Conservation (phyloP, 2,797 vertebrate genomes). For the Eleutherodactylus coqui region DNA sequence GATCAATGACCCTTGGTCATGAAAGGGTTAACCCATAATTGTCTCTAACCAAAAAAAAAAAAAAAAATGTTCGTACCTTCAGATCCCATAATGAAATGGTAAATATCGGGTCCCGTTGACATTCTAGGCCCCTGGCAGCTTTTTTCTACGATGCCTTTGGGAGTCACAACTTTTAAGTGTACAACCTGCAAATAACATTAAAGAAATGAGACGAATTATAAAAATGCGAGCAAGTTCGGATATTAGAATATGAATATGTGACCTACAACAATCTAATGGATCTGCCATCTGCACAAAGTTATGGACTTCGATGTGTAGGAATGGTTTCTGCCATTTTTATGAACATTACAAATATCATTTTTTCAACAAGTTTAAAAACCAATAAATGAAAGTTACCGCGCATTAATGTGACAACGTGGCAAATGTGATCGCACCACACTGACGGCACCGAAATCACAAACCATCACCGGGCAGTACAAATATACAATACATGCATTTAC, state of each 20-base stretch:
- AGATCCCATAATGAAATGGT: slow-evolving; percentile 99
- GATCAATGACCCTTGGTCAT: too few species aligned
- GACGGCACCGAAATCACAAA: neutral
- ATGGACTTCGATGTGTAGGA: neutral
- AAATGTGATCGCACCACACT: neutral
- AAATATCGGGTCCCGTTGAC: slow-evolving; percentile 96
- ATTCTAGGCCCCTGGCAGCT: slow-evolving; percentile 94
- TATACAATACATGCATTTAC: too few species aligned
- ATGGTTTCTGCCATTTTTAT: neutral
- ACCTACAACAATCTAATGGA: neutral
- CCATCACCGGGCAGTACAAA: too few species aligned
- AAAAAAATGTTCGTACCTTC: slow-evolving; percentile 83
- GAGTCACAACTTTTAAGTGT: slow-evolving; percentile 97
- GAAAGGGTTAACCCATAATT: too few species aligned
- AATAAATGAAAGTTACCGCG: neutral
- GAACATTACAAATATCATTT: too few species aligned
- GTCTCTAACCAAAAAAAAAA: neutral
- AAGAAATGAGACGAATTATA: neutral
- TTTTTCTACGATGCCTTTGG: slow-evolving; percentile 95
- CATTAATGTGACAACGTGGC: neutral
- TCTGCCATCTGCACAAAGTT: neutral
- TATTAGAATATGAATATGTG: too few species aligned
- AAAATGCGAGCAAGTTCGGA: neutral
- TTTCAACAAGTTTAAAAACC: neutral
- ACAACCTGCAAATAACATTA: slow-evolving; percentile 83